Evolutionary conservation across 2,888 invertebrate genomes (phyloP).

Genomic region (Chrysotoxum bicinctum): DNA sequence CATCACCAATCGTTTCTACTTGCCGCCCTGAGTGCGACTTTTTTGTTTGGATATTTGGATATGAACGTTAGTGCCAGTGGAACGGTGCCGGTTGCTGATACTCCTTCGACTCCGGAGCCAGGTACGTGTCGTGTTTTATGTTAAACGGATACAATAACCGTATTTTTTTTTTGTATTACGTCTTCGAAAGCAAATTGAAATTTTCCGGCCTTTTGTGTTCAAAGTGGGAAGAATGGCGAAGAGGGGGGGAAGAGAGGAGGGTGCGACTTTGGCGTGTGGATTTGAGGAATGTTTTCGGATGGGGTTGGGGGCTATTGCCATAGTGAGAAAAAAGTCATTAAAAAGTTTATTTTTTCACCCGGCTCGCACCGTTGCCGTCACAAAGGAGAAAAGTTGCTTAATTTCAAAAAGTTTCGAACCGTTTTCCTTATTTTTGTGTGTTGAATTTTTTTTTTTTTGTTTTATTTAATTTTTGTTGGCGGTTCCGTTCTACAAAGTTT

Average conservation of each 20-base stretch:
- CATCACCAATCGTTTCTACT: slow-evolving; percentile 46
- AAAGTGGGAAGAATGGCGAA: background rate
- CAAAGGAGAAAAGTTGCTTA: slow-evolving; percentile 51
- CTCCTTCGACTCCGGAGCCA: slow-evolving; percentile 74
- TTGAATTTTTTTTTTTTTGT: background rate
- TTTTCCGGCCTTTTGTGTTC: slow-evolving; percentile 62
- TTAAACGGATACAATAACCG: slow-evolving; percentile 48
- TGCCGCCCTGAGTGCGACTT: slow-evolving; percentile 55
- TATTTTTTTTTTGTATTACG: slow-evolving; percentile 13
- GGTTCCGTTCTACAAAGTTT: slow-evolving; percentile 23
- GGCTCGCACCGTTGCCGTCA: slow-evolving; percentile 30
- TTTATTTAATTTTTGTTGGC: slow-evolving; percentile 21
- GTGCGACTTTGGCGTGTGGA: background rate
- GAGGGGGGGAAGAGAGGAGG: background rate
- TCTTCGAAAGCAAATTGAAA: slow-evolving; percentile 58
- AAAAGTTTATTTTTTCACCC: slow-evolving; percentile 56
- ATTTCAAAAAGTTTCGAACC: slow-evolving; percentile 30
- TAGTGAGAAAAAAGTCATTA: slow-evolving; percentile 70
- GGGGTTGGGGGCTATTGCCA: slow-evolving; percentile 5
- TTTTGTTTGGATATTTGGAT: slow-evolving; percentile 71
- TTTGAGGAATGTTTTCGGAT: background rate
- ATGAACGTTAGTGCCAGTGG: slow-evolving; percentile 53
- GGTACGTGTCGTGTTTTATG: slow-evolving; percentile 70
- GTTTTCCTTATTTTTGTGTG: slow-evolving; percentile 9
- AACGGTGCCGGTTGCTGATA: slow-evolving; percentile 48